These are phyloP conservation scores for Sesia apiformis DNA, from an alignment of 2,888 invertebrate species.

Conservation along the genomic window DNA sequence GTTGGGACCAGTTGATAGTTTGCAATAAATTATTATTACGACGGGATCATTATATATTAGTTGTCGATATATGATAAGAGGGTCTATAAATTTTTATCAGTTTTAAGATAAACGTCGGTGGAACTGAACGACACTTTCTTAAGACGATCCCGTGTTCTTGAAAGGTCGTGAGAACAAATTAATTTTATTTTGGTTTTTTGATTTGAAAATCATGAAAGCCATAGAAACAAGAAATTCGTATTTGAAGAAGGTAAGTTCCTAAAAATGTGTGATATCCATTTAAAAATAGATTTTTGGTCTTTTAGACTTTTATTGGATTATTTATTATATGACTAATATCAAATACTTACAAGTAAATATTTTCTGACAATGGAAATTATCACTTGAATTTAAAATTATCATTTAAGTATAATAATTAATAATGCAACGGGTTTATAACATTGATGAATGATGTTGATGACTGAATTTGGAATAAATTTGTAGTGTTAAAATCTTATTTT, in stretches of 20 bases:
- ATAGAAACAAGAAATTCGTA: constrained; percentile 30
- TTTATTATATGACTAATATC: background rate
- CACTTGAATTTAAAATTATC: background rate
- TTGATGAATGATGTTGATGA: background rate
- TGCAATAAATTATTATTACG: too few species aligned
- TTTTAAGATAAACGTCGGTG: constrained; percentile 7
- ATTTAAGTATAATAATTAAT: background rate
- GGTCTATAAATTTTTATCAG: constrained; percentile 5
- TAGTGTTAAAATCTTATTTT: background rate
- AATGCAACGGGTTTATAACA: too few species aligned
- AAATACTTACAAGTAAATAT: background rate
- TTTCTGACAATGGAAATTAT: background rate
- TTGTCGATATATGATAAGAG: constrained; percentile 5
- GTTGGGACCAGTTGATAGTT: too few species aligned
- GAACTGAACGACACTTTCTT: constrained; percentile 5
- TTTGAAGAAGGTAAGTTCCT: background rate
- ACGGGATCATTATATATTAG: too few species aligned
- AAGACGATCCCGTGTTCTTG: background rate
- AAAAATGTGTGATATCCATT: background rate
- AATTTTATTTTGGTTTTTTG: background rate
- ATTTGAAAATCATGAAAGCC: constrained; percentile 29
- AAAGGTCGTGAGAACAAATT: background rate
- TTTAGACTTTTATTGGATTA: background rate
- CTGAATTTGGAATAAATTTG: background rate
- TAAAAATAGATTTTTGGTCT: background rate